These are phyloP conservation scores for Mimas tiliae DNA, from an alignment of 2,888 invertebrate genomes.

Conservation along the genomic window DNA sequence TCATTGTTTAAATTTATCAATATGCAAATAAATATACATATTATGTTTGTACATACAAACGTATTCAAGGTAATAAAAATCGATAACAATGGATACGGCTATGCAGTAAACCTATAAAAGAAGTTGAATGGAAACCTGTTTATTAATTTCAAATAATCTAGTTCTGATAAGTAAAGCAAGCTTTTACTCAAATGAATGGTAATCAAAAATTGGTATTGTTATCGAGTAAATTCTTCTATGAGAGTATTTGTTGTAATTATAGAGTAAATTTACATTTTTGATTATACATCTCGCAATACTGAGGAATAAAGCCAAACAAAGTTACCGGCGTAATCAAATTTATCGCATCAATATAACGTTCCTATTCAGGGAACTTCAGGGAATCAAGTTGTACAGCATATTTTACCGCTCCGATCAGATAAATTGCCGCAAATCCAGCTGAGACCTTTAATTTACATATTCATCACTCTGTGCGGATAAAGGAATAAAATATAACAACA, in stretches of 20 bases:
- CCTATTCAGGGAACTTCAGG: slow-evolving; percentile 37
- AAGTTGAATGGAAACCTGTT: not conserved
- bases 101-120: not conserved
- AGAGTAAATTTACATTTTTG: slow-evolving; percentile 11
- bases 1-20: too few species aligned
- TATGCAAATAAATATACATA: too few species aligned
- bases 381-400: slow-evolving; percentile 43
- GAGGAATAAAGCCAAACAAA: slow-evolving; percentile 5
- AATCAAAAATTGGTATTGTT: not conserved
- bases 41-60: too few species aligned
- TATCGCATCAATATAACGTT: slow-evolving; percentile 35
- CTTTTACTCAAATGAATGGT: not conserved
- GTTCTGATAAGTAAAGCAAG: not conserved
- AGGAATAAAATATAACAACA: slow-evolving; percentile 47
- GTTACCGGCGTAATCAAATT: slow-evolving; percentile 18
- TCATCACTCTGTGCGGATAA: slow-evolving; percentile 46
- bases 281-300: not conserved
- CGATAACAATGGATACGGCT: not conserved
- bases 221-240: not conserved
- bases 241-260: not conserved
- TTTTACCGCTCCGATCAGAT: slow-evolving; percentile 37
- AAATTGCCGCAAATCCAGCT: slow-evolving; percentile 43
- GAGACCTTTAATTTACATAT: slow-evolving; percentile 53
- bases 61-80: not conserved
- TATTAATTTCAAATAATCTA: not conserved